Evolutionary conservation across 2,113 vertebrate genomes (phyloP), one percentile per base, ranked within the genome.

Genomic region (Diglossa brunneiventris): DNA sequence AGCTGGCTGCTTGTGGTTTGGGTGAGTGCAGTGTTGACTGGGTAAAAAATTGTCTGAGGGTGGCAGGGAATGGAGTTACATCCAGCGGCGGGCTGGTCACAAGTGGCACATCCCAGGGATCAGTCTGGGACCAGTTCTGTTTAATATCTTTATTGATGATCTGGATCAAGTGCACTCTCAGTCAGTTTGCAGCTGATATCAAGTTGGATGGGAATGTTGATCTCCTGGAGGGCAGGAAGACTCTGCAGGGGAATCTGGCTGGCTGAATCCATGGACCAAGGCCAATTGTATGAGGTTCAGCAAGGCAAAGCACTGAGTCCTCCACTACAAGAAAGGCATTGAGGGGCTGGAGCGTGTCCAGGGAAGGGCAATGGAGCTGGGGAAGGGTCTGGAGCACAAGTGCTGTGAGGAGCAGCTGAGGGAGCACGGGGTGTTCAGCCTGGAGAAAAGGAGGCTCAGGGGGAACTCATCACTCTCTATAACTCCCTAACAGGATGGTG

Each of bases 401-500:
- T 15, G 1, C 49, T 53, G 31, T 68, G 62, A 75, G 69, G 39
- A 39, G 39, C 53, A 47, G 53, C 78, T 89, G 78, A 82, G 69
- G 53, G 46, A 75, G 69, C 46, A 75, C 46, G 53, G 44, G 59
- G 7, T 16, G 52, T 8, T 81, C 1, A 23, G 12, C 10, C 52
- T 58, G 52, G 39, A 46, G 46, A 75, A 18, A 53, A 68, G 30
- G 78, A 68, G 39, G 24, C 37, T 89, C 53, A n/a, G 27, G 19
- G 33, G 2, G 2, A 24, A 24, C n/a, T 46, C 19, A 21, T 10
- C 3, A 0, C 53, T 68, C 47, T 41, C 15, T n/a, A 0, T 1
- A n/a, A 0, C 11, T 21, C 2, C 39, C 77, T 53, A 11, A 30
- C 4, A 46, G 53, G 30, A 61, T 6, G 9, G 0, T 17, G 62